Evolutionary conservation across 2,888 invertebrate genomes (phyloP), one percentile per base, ranked within the genome.

Genomic region (Clivina fossor): DNA sequence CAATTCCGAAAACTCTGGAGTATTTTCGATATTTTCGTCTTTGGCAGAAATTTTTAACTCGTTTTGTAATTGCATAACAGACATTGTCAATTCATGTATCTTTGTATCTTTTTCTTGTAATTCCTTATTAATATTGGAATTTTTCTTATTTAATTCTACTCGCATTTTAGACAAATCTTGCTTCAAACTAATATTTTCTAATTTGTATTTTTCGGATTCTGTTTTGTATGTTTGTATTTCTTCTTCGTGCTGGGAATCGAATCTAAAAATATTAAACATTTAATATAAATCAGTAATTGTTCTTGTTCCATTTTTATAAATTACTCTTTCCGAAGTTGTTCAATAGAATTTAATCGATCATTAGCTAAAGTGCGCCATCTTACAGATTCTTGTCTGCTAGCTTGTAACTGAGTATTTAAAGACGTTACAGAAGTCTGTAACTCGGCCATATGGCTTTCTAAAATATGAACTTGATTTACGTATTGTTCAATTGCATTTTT

Each of bases 341-440:
- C 85, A 77, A 86, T 82, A 67, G 84, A 82, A 19, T 77, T 73
- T 4, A 86, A 71, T 65, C 86, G 77, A 68, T 86, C 85, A 50
- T 81, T 77, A 3, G 87, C 86, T 61, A 86, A 74, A 38, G 76
- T 75, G 66, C 83, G 82, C 87, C 87, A 88, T 30, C 86, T 76
- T 50, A 78, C 76, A n/a, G 77, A 74, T 62, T 81, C 76, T 65
- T 79, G 75, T 57, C 77, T 70, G 43, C 77, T 74, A 20, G 77
- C 72, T 48, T 76, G 74, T 53, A 82, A 66, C 64, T 81, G 80
- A 2, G 77, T 76, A 54, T 78, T 77, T 1, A 80, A 66, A 22
- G 76, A 76, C 3, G 76, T 73, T 15, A 77, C 67, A 56, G 71
- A 74, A 9, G 79, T 79, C 50, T 76, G 74, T 38, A 79, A 65